Evolutionary conservation across 2,113 vertebrate genomes (phyloP).

Genomic region (Oncorhynchus mykiss): DNA sequence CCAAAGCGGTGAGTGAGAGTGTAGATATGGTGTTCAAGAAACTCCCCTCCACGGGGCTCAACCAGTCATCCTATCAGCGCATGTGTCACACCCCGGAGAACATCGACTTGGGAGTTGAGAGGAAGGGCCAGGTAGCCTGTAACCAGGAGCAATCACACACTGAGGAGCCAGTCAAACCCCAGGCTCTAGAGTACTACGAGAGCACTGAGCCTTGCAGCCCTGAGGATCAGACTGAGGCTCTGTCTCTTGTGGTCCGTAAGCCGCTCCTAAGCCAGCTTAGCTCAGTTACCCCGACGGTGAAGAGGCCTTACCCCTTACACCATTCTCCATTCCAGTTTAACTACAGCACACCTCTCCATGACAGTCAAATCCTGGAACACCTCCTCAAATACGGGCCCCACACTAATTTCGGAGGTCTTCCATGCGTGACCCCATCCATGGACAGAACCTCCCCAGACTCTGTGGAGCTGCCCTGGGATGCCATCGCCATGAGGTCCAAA

Average conservation of each 20-base stretch:
- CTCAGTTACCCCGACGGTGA: conserved; percentile 61
- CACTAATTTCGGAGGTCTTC: conserved; percentile 62
- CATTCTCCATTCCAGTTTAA: conserved; percentile 68
- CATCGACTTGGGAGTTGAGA: conserved; percentile 42
- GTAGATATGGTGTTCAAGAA: conserved; percentile 85
- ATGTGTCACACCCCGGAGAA: conserved; percentile 61
- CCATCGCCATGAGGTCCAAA: conserved; percentile 73
- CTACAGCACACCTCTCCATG: conserved; percentile 68
- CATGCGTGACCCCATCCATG: conserved; percentile 55
- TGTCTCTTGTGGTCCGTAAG: conserved; percentile 72
- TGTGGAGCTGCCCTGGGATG: conserved; percentile 74
- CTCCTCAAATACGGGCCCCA: conserved; percentile 75
- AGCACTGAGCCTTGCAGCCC: conserved; percentile 61
- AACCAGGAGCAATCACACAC: conserved; percentile 52
- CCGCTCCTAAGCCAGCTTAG: conserved; percentile 56
- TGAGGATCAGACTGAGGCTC: conserved; percentile 68
- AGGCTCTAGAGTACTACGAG: conserved; percentile 65
- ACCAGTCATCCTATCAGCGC: conserved; percentile 53
- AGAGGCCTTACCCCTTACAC: conserved; percentile 70
- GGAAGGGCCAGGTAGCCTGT: conserved; percentile 49
- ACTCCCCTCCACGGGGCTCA: conserved; percentile 49
- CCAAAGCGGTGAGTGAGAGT: conserved; percentile 76
- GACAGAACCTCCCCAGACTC: conserved; percentile 70
- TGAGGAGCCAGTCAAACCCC: conserved; percentile 59
- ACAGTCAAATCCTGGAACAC: conserved; percentile 80